These are phyloP conservation scores for Hypomesus transpacificus DNA, from an alignment of 2,113 vertebrate species.

Conservation along the genomic window DNA sequence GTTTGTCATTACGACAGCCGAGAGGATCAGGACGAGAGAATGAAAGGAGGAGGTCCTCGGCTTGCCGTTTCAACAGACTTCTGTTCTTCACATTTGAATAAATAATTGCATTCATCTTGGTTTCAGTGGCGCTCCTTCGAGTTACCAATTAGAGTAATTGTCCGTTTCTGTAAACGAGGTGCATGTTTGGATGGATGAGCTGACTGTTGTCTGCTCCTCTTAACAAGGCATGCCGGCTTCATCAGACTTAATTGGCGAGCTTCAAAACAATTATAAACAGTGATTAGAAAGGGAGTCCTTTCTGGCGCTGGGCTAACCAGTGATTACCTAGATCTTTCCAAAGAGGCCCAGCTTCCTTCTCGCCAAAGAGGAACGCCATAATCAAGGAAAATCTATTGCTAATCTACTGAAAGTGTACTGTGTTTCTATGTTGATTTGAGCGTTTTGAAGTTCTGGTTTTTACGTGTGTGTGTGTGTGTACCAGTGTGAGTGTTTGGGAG, in stretches of 20 bases:
- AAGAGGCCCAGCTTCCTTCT: too few species aligned
- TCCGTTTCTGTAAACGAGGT: background rate
- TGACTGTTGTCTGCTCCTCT: background rate
- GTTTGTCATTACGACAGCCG: background rate
- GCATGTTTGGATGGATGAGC: background rate
- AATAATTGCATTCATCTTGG: constrained; percentile 12
- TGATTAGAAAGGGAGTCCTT: background rate
- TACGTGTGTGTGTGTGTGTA: too few species aligned
- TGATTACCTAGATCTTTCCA: background rate
- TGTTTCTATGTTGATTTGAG: too few species aligned
- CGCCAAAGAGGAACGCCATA: too few species aligned
- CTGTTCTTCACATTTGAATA: background rate
- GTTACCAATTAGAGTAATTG: constrained; percentile 16
- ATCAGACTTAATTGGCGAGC: constrained; percentile 17
- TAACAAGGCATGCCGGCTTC: background rate
- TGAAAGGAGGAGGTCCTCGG: background rate
- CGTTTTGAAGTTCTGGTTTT: too few species aligned
- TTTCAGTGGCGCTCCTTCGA: background rate
- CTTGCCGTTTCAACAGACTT: background rate
- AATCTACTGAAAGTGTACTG: too few species aligned
- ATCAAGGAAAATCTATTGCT: too few species aligned
- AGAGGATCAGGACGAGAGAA: background rate
- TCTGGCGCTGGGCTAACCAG: background rate
- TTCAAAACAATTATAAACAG: constrained; percentile 10
- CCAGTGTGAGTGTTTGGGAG: too few species aligned